Evolutionary conservation across 2,888 invertebrate genomes (phyloP), one percentile per base, ranked within the genome.

Genomic region (Sinodicranocentrus sp.): DNA sequence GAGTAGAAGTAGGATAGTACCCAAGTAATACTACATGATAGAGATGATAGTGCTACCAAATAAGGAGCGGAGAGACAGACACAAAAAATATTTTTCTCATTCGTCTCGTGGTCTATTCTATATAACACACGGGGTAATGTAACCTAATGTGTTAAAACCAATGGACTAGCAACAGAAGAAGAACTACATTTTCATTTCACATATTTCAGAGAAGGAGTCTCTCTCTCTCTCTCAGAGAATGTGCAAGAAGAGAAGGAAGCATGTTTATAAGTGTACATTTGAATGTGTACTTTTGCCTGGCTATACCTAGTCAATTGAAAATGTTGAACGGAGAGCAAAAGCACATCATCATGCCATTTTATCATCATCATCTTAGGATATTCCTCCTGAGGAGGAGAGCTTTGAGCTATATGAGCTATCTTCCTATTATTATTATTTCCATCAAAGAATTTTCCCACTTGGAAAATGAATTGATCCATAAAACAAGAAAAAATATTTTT

Each of bases 21-120:
- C 26, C n/a, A 19, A 19, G 13, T 71, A 71, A 19, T 25, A 61
- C 10, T n/a, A 23, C 26, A 61, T n/a, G 21, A 63, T 43, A 25
- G 8, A 67, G 43, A 43, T 3, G 57, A 57, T 57, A 57, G 57
- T 57, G 63, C 76, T 77, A 77, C 77, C 77, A 77, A 77, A 77
- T 77, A 77, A 77, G 77, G 77, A 77, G 77, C 65, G 76, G 63
- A 76, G 21, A 26, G 59, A 65, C 65, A 75, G 75, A 63, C 63
- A 63, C 67, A 67, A 54, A 77, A 68, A 77, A 77, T 21, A 59
- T 2, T 54, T 19, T 63, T 10, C 17, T 15, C 13, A 44, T 25
- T 67, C 43, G 17, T 52, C 21, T 48, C 19, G 70, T 70, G 6
- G 67, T 65, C 25, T 67, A 15, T 21, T 44, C 28, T 26, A 15